These are phyloP conservation scores for Bombus huntii DNA, from an alignment of 1,140 invertebrate species.

Conservation along the genomic window DNA sequence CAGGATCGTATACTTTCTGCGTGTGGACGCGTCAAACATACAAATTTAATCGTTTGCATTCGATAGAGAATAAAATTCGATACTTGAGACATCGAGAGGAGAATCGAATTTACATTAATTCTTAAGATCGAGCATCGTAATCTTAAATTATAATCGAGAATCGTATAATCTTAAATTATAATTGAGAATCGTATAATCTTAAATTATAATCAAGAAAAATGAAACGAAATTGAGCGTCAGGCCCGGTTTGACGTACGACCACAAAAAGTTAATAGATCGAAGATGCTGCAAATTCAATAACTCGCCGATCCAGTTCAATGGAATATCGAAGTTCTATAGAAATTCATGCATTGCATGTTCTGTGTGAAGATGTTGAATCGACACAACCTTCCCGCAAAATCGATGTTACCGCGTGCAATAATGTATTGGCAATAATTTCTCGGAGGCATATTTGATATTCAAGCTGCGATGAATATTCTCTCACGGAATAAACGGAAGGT, in stretches of 20 bases:
- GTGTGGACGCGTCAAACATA: too few relatives aligned
- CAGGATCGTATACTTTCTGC: too few relatives aligned
- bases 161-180: too few relatives aligned
- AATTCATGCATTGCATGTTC: background rate
- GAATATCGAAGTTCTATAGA: background rate
- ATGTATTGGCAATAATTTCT: background rate
- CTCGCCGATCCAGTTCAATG: background rate
- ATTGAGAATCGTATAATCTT: too few relatives aligned
- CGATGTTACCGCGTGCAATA: background rate
- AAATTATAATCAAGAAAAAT: background rate
- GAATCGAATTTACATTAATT: too few relatives aligned
- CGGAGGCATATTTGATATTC: conserved; percentile 55
- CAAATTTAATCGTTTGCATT: too few relatives aligned
- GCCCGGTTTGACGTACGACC: background rate
- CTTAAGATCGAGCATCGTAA: too few relatives aligned
- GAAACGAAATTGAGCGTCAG: too few relatives aligned
- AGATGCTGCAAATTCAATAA: background rate
- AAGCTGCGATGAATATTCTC: conserved; percentile 44
- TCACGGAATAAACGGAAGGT: conserved; percentile 49
- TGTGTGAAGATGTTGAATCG: background rate
- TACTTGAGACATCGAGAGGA: too few relatives aligned
- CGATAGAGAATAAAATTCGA: too few relatives aligned
- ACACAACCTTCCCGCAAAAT: background rate
- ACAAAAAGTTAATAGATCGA: background rate
- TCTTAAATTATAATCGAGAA: too few relatives aligned